phyloP scores from a whole-genome alignment of 2,797 vertebrate genomes.

The Natrix natrix region DNA sequence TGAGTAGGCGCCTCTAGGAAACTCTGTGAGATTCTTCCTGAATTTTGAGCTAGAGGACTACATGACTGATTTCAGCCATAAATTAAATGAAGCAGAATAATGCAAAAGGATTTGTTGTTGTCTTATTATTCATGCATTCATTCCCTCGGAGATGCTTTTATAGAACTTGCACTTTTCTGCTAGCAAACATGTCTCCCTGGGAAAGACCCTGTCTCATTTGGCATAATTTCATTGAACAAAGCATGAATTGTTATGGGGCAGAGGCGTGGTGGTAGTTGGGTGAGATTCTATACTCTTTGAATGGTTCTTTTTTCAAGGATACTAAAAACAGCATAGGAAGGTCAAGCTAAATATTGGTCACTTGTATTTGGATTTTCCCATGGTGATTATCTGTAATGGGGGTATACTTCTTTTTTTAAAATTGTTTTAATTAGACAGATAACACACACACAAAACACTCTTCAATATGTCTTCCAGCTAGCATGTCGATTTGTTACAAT shows the following conservation, averaged over 20 bases:
- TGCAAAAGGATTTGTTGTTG: constrained; percentile 55
- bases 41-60: constrained; percentile 5
- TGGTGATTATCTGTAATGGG: too few species aligned
- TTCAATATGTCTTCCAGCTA: too few species aligned
- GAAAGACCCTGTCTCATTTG: constrained; percentile 45
- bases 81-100: constrained; percentile 59
- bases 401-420: too few species aligned
- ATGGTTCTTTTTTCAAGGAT: constrained; percentile 24
- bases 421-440: too few species aligned
- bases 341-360: background rate
- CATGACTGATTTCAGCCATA: constrained; percentile 59
- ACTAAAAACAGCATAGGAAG: constrained; percentile 27
- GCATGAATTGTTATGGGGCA: background rate
- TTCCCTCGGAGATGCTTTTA: constrained; percentile 63
- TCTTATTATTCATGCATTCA: constrained; percentile 52
- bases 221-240: constrained; percentile 46
- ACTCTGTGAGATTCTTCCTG: constrained; percentile 29
- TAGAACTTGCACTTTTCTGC: constrained; percentile 47
- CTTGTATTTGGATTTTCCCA: background rate
- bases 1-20: constrained; percentile 57
- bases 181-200: constrained; percentile 44
- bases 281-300: constrained; percentile 34
- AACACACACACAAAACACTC: too few species aligned
- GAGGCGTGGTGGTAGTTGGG: background rate
- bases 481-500: too few species aligned